A percentile compares a stretch with the other conserved stretches of the same genome.
phyloP scores from a whole-genome alignment of 2,888 invertebrate genomes.

The Parnassius mnemosyne region DNA sequence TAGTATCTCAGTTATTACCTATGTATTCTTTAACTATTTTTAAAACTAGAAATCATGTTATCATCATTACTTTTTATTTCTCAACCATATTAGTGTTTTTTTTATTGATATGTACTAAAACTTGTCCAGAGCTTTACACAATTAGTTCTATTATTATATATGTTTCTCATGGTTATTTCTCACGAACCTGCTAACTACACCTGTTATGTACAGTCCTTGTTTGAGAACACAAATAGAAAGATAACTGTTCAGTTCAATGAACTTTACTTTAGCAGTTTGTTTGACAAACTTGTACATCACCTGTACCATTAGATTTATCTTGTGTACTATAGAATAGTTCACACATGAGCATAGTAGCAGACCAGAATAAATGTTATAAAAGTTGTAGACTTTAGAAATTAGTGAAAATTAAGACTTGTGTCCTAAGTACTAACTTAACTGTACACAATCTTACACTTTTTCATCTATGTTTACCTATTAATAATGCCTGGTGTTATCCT shows the following conservation, averaged over 20 bases:
- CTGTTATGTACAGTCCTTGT: slow-evolving; percentile 14
- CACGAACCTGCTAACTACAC: slow-evolving; percentile 8
- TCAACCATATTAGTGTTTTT: too few relatives aligned
- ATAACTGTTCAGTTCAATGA: slow-evolving; percentile 27
- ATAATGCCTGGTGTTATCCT: too few relatives aligned
- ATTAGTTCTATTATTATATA: neutral
- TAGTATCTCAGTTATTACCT: too few relatives aligned
- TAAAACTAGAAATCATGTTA: neutral
- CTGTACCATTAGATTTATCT: slow-evolving; percentile 22
- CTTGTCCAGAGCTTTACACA: too few relatives aligned
- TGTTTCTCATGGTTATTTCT: slow-evolving; percentile 1
- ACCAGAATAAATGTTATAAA: too few relatives aligned
- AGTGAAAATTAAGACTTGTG: too few relatives aligned
- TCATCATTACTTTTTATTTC: too few relatives aligned
- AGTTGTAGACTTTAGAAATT: too few relatives aligned
- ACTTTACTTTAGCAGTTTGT: slow-evolving; percentile 22
- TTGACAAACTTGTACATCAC: slow-evolving; percentile 27
- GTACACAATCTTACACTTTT: too few relatives aligned
- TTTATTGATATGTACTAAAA: too few relatives aligned
- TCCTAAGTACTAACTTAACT: too few relatives aligned
- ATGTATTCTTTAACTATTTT: neutral
- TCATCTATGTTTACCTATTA: too few relatives aligned
- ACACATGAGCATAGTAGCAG: neutral
- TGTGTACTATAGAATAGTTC: neutral
- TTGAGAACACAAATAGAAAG: slow-evolving; percentile 26